Base-by-base conservation (phyloP, 1,140 invertebrate species). In the Metaphire vulgaris region DNA sequence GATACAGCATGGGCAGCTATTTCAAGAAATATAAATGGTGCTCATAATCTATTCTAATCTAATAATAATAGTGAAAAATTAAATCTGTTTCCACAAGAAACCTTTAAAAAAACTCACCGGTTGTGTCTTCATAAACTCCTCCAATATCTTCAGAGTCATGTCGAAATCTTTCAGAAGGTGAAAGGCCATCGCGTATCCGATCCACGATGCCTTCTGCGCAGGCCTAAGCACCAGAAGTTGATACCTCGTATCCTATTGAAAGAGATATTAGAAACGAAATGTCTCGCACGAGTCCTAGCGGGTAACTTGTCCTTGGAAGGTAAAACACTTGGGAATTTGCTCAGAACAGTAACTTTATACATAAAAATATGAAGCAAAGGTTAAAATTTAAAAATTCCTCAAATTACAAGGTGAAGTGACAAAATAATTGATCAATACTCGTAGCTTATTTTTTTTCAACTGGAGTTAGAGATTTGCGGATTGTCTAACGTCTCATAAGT, bases 141-240 rank as follows among this genome's bases (percentile, higher is more conserved):
- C 95, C 79, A 99, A 88, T 83, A 99, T 97, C 87, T 92, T 96
- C 69, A 98, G 90, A 41, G 97, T 96, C 90, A 94, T 98, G 84
- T 96, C 95, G 87, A 96, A 96, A 83, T 99, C 96, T 81, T 93
- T 92, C 66, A 99, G 87, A 56, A 99, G 89, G 88, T 99, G 97
- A 88, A 97, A 98, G 74, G 97, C 94, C 92, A 98, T 98, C 15
- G 97, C 97, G 89, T 98, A 99, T 30, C 97, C 97, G 84, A 99
- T 98, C 98, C 98, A 99, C 66, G 96, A 98, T 65, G 95, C 94
- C 84, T 96, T 89, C 86, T 99, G 97, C 78, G 93, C 95, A 56
- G 97, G 96, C 81, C 96, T 90, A 80, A 98, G 86, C 88, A 93
- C 95, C 83, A 99, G 94, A 72, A 99, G 87, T 84, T 98, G 95